Evolutionary conservation across 2,113 vertebrate genomes (phyloP), one percentile per base, ranked within the genome.

Genomic region (Oncorhynchus masou): DNA sequence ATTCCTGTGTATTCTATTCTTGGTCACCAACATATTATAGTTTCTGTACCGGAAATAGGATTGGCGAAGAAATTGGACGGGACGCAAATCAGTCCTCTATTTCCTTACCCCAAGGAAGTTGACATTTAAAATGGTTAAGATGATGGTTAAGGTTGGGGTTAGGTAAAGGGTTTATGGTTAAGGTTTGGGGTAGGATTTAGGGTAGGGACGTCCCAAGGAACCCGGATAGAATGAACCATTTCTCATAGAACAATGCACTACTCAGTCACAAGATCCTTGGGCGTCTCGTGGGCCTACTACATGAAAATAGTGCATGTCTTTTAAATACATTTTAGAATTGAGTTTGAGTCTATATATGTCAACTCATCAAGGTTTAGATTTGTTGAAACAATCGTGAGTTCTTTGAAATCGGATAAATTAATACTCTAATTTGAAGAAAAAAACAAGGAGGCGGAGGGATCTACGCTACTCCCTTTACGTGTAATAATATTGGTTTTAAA

Each of bases 401-500:
- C 2, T 45, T 11, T 45, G 12, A 54, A 54, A 19, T 54, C 12
- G 1, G 16, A 19, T 3, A 54, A 54, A 54, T 54, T 5, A 54
- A 54, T 19, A 54, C 15, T 54, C 5, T 54, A 19, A 54, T 54
- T 49, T 24, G 11, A 13, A 5, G 19, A 20, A 13, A 4, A n/a
- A 24, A 48, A 16, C 4, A 12, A 22, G 19, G 3, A 19, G 73
- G 96, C 96, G 96, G 95, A 97, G 89, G 93, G 94, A 98, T 97
- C 91, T 80, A 11, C 51, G 29, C 84, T 45, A 5, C 71, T 31
- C 84, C 82, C 54, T 69, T 84, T 81, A 81, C 88, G 90, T 88
- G 94, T 92, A 94, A 95, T 96, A 96, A 96, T 95, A 96, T 94
- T 94, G 94, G 94, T 94, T 93, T 87, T 93, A 91, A 78, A 92